Evolutionary conservation across 2,113 vertebrate species (phyloP).

Genomic region (Danio rerio): GRCz12tu NC_133190.1:19765501-19766000

Average conservation of each 20-base stretch:
- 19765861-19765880: not conserved
- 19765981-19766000: too few relatives aligned
- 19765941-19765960: too few relatives aligned
- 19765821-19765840: not conserved
- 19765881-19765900: not conserved
- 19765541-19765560: too few relatives aligned
- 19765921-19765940: too few relatives aligned
- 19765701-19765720: too few relatives aligned
- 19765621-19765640: too few relatives aligned
- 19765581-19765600: not conserved
- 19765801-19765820: not conserved
- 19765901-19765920: too few relatives aligned
- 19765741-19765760: not conserved
- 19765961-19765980: too few relatives aligned
- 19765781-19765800: not conserved
- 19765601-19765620: not conserved
- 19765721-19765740: not conserved
- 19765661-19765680: not conserved
- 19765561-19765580: too few relatives aligned
- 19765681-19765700: not conserved
- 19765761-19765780: not conserved
- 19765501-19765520: too few relatives aligned
- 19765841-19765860: not conserved
- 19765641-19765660: not conserved
- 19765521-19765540: too few relatives aligned